Base-by-base conservation (phyloP, 2,888 invertebrate species). In the Amblyteles armatorius region DNA sequence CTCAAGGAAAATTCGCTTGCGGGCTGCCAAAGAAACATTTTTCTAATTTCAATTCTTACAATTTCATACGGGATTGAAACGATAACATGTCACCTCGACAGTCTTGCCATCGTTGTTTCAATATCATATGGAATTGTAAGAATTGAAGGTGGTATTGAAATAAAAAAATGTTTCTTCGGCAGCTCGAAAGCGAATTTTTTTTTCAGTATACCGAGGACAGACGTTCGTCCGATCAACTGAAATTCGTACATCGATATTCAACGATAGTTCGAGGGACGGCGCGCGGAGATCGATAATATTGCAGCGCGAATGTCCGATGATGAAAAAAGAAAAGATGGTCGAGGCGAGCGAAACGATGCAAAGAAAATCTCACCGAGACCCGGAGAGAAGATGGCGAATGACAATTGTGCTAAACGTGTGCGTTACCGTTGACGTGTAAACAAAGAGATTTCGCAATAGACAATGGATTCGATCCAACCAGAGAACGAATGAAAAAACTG, bases 181-280 rank as follows among this genome's bases (percentile, higher is more conserved):
- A 40, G 40, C 11, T 11, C 3, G 0, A 6, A 40, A 40, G 40
- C 40, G 11, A 40, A 3, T 33, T 33, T 40, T 40, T 40, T 40
- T 40, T 2, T 40, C 40, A 2, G 11, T 40, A 9, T 40, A 57
- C 57, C 33, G 16, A 63, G 44, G 13, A 16, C 16, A 16, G 29
- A 7, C 29, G 63, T 33, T 33, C 9, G 16, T 63, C 16, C 63
- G 33, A 26, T 33, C 63, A 33, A 33, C 63, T 16, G 63, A 7
- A 33, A 16, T 63, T 3, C 3, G 63, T 63, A 33, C 13, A 63
- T 63, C 63, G 63, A 63, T 63, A 63, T 33, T 11, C 63, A 63
- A 63, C 63, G 63, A 63, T 63, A 63, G 63, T 63, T 63, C 63
- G 7, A n/a, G 29, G 3, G 2, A 33, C 29, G 16, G 63, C 63